These are phyloP conservation scores for Pegoplata infirma DNA, from an alignment of 2,888 invertebrate species.

Conservation along the genomic window DNA sequence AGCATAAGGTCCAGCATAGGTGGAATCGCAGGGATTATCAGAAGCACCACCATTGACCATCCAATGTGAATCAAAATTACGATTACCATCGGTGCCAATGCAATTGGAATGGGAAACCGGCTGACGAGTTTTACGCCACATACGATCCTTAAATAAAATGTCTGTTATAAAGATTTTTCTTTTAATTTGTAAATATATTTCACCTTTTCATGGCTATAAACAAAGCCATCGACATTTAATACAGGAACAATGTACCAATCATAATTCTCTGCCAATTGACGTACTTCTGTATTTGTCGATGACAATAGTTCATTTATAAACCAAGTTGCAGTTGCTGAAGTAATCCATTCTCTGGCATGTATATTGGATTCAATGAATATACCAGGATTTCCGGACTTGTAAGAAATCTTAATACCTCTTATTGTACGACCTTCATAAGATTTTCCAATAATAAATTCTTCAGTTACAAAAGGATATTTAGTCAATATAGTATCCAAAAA, in stretches of 20 bases:
- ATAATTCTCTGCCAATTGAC: conserved; percentile 81
- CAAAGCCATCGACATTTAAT: conserved; percentile 86
- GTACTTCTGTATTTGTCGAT: conserved; percentile 79
- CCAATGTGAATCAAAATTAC: conserved; percentile 73
- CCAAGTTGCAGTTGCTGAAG: conserved; percentile 83
- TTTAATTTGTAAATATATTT: conserved; percentile 63
- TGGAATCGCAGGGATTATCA: conserved; percentile 73
- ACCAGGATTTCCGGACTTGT: conserved; percentile 77
- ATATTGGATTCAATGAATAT: conserved; percentile 83
- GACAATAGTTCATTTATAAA: conserved; percentile 84
- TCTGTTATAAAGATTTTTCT: not conserved
- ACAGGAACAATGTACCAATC: conserved; percentile 88
- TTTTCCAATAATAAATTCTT: conserved; percentile 79
- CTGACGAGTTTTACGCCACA: conserved; percentile 83
- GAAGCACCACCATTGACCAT: conserved; percentile 77
- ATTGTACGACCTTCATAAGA: conserved; percentile 81
- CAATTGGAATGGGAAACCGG: conserved; percentile 72
- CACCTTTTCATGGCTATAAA: conserved; percentile 82
- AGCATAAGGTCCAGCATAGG: conserved; percentile 79
- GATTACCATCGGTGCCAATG: conserved; percentile 71
- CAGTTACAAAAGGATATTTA: conserved; percentile 78
- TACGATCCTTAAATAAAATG: conserved; percentile 78
- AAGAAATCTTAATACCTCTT: conserved; percentile 79
- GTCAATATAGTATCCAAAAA: conserved; percentile 80
- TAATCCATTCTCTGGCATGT: conserved; percentile 85